Evolutionary conservation across 2,113 vertebrate species (phyloP).

Genomic region (Noturus placidus): DNA sequence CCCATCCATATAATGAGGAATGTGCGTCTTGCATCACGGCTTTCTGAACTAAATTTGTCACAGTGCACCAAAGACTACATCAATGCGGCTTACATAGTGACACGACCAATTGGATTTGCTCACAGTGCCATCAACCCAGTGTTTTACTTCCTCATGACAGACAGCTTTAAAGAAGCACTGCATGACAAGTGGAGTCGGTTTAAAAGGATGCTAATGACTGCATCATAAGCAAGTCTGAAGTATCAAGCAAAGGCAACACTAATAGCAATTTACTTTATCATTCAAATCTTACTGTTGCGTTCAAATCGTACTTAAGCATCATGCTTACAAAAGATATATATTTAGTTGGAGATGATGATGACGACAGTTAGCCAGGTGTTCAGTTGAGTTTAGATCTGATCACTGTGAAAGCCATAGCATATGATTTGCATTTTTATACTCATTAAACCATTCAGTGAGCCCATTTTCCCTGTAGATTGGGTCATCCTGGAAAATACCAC

Average conservation of each 20-base stretch:
- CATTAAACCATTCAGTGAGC: too few relatives aligned
- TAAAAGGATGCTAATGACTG: background rate
- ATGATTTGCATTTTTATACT: background rate
- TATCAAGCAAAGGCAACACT: background rate
- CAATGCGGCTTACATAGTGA: conserved; percentile 66
- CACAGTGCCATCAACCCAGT: conserved; percentile 85
- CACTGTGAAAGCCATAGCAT: background rate
- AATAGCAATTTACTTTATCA: background rate
- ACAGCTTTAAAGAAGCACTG: conserved; percentile 85
- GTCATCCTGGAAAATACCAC: too few relatives aligned
- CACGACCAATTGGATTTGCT: conserved; percentile 81
- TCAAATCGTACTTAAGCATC: background rate
- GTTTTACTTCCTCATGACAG: conserved; percentile 89
- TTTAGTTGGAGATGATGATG: background rate
- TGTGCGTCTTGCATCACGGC: conserved; percentile 69
- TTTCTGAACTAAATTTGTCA: accelerated
- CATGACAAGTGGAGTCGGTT: conserved; percentile 60
- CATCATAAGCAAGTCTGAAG: background rate
- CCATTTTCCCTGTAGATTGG: too few relatives aligned
- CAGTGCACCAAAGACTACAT: conserved; percentile 45
- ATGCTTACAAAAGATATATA: background rate
- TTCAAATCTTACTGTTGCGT: background rate
- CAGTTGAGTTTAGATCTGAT: background rate
- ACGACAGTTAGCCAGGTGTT: background rate
- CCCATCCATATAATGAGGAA: conserved; percentile 91